phyloP scores from a whole-genome alignment of 2,888 invertebrate genomes.

The Ophion ventricosus region DNA sequence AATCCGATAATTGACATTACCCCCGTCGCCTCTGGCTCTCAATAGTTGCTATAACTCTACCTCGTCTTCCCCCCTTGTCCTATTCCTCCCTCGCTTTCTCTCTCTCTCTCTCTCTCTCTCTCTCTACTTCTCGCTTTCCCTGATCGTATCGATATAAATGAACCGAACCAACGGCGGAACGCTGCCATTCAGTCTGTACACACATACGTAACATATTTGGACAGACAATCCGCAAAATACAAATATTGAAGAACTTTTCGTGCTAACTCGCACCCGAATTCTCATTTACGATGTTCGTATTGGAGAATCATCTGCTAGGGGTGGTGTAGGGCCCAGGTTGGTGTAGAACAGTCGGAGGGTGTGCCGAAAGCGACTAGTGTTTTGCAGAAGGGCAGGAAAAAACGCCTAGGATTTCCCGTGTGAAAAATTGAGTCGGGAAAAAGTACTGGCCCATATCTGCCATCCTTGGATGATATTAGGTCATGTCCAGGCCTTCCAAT shows the following conservation, averaged over 20 bases:
- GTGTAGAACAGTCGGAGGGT: neutral
- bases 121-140: neutral
- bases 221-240: conserved; percentile 23
- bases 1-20: conserved; percentile 83
- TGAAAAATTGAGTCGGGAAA: no score
- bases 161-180: conserved; percentile 54
- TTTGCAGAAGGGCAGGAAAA: no score
- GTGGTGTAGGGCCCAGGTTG: neutral
- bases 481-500: no score
- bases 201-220: conserved; percentile 35
- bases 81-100: conserved; percentile 7
- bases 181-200: conserved; percentile 56
- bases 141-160: conserved; percentile 31
- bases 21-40: conserved; percentile 67
- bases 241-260: conserved; percentile 43
- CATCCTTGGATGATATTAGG: no score
- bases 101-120: neutral
- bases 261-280: conserved; percentile 9
- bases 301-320: neutral
- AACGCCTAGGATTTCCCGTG: no score
- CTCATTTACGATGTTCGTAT: conserved; percentile 13
- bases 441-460: no score
- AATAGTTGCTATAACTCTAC: conserved; percentile 21
- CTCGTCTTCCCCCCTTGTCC: conserved; percentile 20
- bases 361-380: neutral